phyloP scores from a whole-genome alignment of 2,113 vertebrate genomes.

The Poecile atricapillus region DNA sequence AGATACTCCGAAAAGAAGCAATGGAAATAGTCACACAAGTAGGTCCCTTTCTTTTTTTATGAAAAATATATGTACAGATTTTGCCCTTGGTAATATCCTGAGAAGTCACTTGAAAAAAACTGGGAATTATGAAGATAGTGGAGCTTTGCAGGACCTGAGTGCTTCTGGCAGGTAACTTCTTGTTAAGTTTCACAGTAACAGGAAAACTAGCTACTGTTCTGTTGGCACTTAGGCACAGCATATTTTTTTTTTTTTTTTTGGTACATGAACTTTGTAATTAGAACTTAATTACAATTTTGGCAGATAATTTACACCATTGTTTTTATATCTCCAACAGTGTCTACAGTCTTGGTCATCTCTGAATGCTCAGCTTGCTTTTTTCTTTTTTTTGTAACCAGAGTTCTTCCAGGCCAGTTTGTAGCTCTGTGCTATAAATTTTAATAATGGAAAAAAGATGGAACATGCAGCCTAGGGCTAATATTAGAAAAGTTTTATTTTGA shows the following conservation, averaged over 20 bases:
- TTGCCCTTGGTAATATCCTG: neutral
- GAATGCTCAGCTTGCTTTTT: neutral
- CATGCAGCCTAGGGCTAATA: neutral
- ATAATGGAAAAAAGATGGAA: neutral
- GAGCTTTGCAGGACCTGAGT: neutral
- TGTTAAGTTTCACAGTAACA: neutral
- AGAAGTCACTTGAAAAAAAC: neutral
- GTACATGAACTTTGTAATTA: neutral
- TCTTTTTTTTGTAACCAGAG: neutral
- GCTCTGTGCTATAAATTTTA: neutral
- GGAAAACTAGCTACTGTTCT: neutral
- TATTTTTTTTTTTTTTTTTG: neutral
- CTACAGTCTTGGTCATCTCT: neutral
- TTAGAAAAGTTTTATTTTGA: neutral
- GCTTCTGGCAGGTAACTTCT: neutral
- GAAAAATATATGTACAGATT: neutral
- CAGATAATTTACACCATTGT: neutral
- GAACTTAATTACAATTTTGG: neutral
- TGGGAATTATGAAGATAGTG: neutral
- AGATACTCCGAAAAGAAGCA: constrained; percentile 66
- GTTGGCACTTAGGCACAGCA: neutral
- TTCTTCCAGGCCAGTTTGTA: neutral
- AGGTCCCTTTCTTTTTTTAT: constrained; percentile 35
- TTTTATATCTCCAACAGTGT: neutral
- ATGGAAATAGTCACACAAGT: constrained; percentile 63